Evolutionary conservation across 2,888 invertebrate genomes (phyloP).

Genomic region (Cepaea hortensis): DNA sequence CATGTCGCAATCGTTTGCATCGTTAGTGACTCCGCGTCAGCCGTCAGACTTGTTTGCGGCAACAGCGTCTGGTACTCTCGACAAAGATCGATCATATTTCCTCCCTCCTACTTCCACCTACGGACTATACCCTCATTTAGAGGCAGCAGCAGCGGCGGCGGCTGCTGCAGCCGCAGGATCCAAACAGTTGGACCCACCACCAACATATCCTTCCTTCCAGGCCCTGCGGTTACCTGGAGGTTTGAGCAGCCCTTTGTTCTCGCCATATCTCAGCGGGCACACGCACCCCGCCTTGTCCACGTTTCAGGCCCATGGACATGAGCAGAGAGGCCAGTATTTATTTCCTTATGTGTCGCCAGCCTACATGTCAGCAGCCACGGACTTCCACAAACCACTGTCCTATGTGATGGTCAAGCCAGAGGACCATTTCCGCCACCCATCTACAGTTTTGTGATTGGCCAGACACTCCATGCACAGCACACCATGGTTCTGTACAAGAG

Average conservation of each 20-base stretch:
- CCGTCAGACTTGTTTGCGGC: conserved; percentile 47
- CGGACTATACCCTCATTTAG: conserved; percentile 62
- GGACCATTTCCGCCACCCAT: conserved; percentile 71
- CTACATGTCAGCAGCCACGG: conserved; percentile 66
- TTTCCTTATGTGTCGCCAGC: conserved; percentile 71
- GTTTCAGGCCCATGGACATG: conserved; percentile 60
- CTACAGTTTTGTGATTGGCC: conserved; percentile 60
- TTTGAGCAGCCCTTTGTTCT: conserved; percentile 57
- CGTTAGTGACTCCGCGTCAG: conserved; percentile 52
- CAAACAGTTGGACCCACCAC: conserved; percentile 46
- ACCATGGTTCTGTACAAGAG: no score
- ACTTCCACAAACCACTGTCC: conserved; percentile 73
- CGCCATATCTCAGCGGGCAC: conserved; percentile 58
- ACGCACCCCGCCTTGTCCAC: conserved; percentile 41
- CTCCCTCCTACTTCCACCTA: conserved; percentile 66
- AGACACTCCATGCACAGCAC: no score
- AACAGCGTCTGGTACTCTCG: conserved; percentile 55
- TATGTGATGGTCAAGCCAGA: conserved; percentile 76
- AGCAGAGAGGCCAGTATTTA: conserved; percentile 64
- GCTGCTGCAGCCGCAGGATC: conserved; percentile 57
- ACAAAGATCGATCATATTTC: conserved; percentile 65
- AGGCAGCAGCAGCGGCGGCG: conserved; percentile 55
- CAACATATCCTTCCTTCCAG: conserved; percentile 41
- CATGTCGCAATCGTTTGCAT: conserved; percentile 50
- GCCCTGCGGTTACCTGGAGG: conserved; percentile 48